phyloP scores from a whole-genome alignment of 2,113 vertebrate genomes.

The Marmota flaviventris region DNA sequence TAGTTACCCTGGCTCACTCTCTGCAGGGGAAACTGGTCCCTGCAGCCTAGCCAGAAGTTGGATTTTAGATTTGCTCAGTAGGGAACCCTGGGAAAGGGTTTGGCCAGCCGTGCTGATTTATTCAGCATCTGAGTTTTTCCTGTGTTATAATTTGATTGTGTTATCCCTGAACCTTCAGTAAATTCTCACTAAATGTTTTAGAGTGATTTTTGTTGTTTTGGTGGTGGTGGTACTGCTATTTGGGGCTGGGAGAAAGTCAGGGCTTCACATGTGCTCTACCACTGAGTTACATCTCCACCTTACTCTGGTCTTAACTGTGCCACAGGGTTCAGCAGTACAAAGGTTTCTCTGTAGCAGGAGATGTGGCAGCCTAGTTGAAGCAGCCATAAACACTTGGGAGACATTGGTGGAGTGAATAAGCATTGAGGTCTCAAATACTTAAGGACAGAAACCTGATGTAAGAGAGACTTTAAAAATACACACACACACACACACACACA shows the following conservation, averaged over 20 bases:
- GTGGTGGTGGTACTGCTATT: too few species aligned
- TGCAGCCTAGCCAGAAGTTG: neutral
- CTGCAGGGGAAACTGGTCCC: neutral
- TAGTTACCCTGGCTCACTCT: neutral
- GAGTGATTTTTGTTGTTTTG: too few species aligned
- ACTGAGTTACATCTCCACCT: too few species aligned
- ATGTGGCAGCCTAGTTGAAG: neutral
- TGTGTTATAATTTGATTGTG: too few species aligned
- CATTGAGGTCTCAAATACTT: slow-evolving; percentile 3
- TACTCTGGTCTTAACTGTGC: neutral
- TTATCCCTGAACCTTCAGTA: too few species aligned
- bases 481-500: too few species aligned
- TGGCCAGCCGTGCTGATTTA: too few species aligned
- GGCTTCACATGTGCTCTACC: too few species aligned
- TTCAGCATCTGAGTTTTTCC: too few species aligned
- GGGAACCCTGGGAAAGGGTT: neutral
- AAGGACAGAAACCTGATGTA: neutral
- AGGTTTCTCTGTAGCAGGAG: neutral
- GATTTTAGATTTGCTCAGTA: neutral
- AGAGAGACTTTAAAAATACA: neutral
- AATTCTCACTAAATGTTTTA: too few species aligned
- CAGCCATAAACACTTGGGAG: neutral
- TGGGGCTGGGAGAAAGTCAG: too few species aligned
- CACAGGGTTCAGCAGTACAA: neutral
- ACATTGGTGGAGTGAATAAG: neutral